These are phyloP conservation scores for Belgica antarctica DNA, from an alignment of 2,888 invertebrate species.

Conservation along the genomic window DNA sequence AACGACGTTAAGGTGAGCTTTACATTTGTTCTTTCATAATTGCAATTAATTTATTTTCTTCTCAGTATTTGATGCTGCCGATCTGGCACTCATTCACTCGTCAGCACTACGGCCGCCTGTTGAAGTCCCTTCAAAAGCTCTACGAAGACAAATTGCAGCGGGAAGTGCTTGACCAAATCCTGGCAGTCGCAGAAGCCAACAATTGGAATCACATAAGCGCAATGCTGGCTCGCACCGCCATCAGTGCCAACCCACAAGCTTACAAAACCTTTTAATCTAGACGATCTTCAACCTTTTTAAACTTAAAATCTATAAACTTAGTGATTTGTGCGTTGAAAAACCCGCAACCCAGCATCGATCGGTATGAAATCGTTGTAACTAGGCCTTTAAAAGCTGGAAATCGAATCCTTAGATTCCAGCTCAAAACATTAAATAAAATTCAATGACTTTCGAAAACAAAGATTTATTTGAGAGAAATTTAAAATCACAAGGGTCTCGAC, in stretches of 20 bases:
- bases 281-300: not conserved
- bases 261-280: conserved; percentile 48
- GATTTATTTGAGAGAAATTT: too few species aligned
- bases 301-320: too few species aligned
- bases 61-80: conserved; percentile 64
- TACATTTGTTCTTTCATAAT: not conserved
- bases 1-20: conserved; percentile 69
- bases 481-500: too few species aligned
- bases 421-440: too few species aligned
- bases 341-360: too few species aligned
- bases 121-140: conserved; percentile 71
- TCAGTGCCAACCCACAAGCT: conserved; percentile 51
- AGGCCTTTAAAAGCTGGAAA: too few species aligned
- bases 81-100: conserved; percentile 79
- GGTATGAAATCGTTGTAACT: too few species aligned
- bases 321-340: too few species aligned
- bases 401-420: too few species aligned
- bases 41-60: conserved; percentile 42
- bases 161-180: conserved; percentile 59
- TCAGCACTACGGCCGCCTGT: conserved; percentile 76
- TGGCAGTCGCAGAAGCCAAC: conserved; percentile 49
- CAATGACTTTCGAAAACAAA: too few species aligned
- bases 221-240: conserved; percentile 50
- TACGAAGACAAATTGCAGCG: conserved; percentile 77
- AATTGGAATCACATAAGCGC: conserved; percentile 51